Base-by-base conservation (phyloP, 2,797 vertebrate species). In the Liasis olivaceus region DNA sequence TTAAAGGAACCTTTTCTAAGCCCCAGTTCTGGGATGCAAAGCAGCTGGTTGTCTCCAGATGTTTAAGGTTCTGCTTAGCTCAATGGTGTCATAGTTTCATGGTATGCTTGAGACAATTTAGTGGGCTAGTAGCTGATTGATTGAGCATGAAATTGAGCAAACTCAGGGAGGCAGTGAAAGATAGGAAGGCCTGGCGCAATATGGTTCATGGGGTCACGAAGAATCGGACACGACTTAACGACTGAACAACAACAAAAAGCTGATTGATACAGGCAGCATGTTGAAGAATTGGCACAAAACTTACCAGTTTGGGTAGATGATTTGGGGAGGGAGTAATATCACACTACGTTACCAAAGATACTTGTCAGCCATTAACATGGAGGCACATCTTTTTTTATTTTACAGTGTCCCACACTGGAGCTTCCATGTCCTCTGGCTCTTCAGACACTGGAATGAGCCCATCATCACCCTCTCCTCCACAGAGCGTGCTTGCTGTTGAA, bases 391-490 rank as follows among this genome's bases (percentile, higher is more conserved):
- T 6, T 60, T 95, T 42, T 92, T 95, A 1, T 96, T 94, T 88
- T 54, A 31, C 97, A 98, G 99, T 99, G 97, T 99, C 99, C 47
- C 98, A 99, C 91, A 97, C 98, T 28, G 99, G 99, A 93, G 98
- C 98, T 11, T 99, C 99, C 91, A 99, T 99, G 95, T 99, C 99
- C 5, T 99, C 99, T 2, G 99, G 98, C 77, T 99, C 99, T 0
- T 99, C 99, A 0, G 99, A 99, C 97, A 98, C 99, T 0, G 99
- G 98, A 56, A 99, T 99, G 99, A 99, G 99, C 95, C 99, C 99
- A 0, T 99, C 99, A 0, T 98, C 98, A 0, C 98, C 99, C 31
- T 99, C 99, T 91, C 99, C 99, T 92, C 98, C 98, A 72, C 99
- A 99, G 97, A 99, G 98, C 85, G 98, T 98, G 72, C 98, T 99